phyloP scores from a whole-genome alignment of 2,113 vertebrate genomes.

The Embiotoca jacksoni region DNA sequence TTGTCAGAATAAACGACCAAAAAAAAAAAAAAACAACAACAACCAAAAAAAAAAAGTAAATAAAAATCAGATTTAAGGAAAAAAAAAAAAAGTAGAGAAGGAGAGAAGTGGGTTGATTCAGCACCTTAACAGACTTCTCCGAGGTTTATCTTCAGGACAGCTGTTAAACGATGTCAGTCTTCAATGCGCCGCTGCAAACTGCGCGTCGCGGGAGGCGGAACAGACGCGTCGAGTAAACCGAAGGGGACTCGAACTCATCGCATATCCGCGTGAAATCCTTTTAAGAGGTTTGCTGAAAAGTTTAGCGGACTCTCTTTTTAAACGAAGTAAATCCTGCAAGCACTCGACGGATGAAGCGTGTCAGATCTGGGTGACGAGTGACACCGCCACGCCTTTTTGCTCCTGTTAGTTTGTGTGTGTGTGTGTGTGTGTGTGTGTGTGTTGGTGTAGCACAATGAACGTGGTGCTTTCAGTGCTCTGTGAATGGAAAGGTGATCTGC shows the following conservation, averaged over 20 bases:
- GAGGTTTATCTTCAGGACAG: conserved; percentile 56
- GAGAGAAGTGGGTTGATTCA: conserved; percentile 66
- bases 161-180: conserved; percentile 8
- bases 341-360: conserved; percentile 2
- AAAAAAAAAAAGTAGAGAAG: conserved; percentile 22
- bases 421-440: conserved; percentile 31
- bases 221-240: conserved; percentile 1
- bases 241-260: conserved; percentile 28
- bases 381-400: too few species aligned
- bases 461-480: conserved; percentile 39
- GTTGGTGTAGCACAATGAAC: conserved; percentile 1
- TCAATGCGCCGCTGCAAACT: conserved; percentile 27
- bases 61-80: conserved; percentile 18
- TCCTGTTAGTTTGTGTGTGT: too few species aligned
- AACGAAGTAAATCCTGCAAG: too few species aligned
- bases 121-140: conserved; percentile 68
- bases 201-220: conserved; percentile 7
- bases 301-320: neutral
- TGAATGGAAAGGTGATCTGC: conserved; percentile 43
- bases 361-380: conserved; percentile 12
- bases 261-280: conserved; percentile 5
- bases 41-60: neutral
- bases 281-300: too few species aligned
- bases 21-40: conserved; percentile 15
- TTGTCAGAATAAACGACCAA: conserved; percentile 73